Evolutionary conservation across 2,113 vertebrate genomes (phyloP), one percentile per base, ranked within the genome.

Genomic region (Nettapus auritus): DNA sequence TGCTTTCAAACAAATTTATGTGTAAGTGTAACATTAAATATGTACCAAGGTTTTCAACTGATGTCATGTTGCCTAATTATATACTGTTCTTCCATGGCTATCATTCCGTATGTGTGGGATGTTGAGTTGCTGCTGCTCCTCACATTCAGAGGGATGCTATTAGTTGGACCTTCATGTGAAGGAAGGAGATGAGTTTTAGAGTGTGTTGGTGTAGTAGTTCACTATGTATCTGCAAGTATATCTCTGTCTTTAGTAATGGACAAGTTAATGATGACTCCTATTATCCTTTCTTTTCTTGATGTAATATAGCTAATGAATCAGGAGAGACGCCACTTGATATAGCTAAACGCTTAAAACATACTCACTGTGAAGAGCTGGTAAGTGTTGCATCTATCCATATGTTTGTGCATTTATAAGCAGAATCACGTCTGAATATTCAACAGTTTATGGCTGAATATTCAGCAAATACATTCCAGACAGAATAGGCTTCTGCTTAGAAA

Each of bases 351-450:
- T 98, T 99, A 44, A 98, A 98, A 67, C 99, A 99, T 52, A 93
- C 97, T 50, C 98, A 98, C 96, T 99, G 99, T 67, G 99, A 99
- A 92, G 99, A 99, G 33, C 73, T 99, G 99, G 99, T 99, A 95
- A 97, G 99, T 96, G 59, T 75, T 11, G 1, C 7, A 6, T 52
- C 8, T 74, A 77, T 56, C 20, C 50, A 2, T 60, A 18, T 85
- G 28, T 71, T 89, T 59, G 53, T 80, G 15, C 34, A 25, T 70
- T 92, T 86, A n/a, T 38, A 70, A 82, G 50, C 14, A 33, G 22
- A 91, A 78, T 46, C 10, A 6, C 50, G 29, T 76, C 40, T 76
- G 57, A 63, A 56, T 67, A 64, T 77, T 66, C 66, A 46, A 40
- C 4, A 56, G 33, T 34, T 76, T 77, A 53, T 17, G 34, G 28